Evolutionary conservation across 2,888 invertebrate species (phyloP), one percentile per base, ranked within the genome.

Genomic region (Cephus sareptanus): DNA sequence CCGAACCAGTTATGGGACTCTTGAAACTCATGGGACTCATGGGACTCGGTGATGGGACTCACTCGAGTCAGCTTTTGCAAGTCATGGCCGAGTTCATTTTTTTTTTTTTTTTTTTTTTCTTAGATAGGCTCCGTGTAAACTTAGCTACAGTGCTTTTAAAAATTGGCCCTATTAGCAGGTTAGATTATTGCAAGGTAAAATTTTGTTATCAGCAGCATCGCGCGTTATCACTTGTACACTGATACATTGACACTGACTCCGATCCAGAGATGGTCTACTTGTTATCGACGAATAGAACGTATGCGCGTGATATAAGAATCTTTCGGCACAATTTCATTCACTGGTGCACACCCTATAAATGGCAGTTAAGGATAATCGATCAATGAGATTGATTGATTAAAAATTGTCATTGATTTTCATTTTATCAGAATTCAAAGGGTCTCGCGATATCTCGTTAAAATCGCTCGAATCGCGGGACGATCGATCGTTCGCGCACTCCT

Each of bases 151-250:
- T 30, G 31, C 31, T 34, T 31, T 15, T 13, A 77, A 75, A 75
- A 82, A 79, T 80, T 79, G 71, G 83, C 81, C 83, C 82, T 83
- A 87, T 86, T 84, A 83, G 83, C 79, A 77, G 82, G 79, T 30
- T 81, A 75, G 77, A 83, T 85, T 83, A 85, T 86, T 82, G 75
- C 71, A 75, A 77, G 71, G 40, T 34, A 74, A 69, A 69, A 75
- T 82, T 85, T 84, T 86, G 86, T 87, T 87, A 87, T 82, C 78
- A 3, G 15, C 6, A 40, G 40, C 15, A 40, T 40, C 15, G 6
- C 15, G 15, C 6, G 40, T 40, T 40, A 40, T 40, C 40, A 40
- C 15, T 15, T 6, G 15, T 40, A 40, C 40, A 40, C 4, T 40
- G 40, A 40, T 15, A 15, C 13, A 15, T 15, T 15, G 15, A 15